Evolutionary conservation across 2,888 invertebrate genomes (phyloP), one percentile per base, ranked within the genome.

Genomic region (Adelphocoris suturalis): DNA sequence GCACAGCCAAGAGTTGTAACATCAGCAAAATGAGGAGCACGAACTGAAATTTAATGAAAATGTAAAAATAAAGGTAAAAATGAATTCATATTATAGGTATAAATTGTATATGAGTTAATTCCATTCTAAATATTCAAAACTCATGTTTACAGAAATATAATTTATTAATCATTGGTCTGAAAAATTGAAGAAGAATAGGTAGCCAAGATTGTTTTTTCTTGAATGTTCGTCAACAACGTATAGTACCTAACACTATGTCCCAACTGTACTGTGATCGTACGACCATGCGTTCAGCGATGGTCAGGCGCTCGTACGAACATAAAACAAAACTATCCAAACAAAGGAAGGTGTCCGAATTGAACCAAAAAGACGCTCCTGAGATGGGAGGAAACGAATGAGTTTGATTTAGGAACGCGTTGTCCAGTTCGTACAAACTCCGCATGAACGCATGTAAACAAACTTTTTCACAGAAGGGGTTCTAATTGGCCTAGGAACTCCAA

Each of bases 1-100:
- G 98, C 99, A 55, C 96, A 98, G 37, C 99, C 99, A 92, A 99
- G 94, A 0, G 98, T 97, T 0, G 98, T 97, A 92, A 98, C 97
- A 93, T 99, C 99, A 76, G 90, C 89, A 28, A 86, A 90, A 85
- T 87, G 91, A 12, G 91, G 90, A 13, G 91, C 91, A 23, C 91
- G 85, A 47, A 91, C 91, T 91, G 57, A 0, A 47, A 86, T 82
- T 52, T 14, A 52, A 52, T 48, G 48, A 37, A 2, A 37, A 37
- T 37, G 3, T 4, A 37, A 2, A 37, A 37, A 37, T 37, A 37
- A 7, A 4, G 52, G 52, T 52, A 52, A 52, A 48, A 2, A 52
- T 52, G 52, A 14, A 3, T 52, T 37, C 2, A 37, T 37, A 37
- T 37, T 37, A 2, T 4, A 37, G 37, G n/a, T n/a, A n/a, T n/a